Conservation (phyloP, 2,888 invertebrate species). For the Nesidiocoris tenuis region DNA sequence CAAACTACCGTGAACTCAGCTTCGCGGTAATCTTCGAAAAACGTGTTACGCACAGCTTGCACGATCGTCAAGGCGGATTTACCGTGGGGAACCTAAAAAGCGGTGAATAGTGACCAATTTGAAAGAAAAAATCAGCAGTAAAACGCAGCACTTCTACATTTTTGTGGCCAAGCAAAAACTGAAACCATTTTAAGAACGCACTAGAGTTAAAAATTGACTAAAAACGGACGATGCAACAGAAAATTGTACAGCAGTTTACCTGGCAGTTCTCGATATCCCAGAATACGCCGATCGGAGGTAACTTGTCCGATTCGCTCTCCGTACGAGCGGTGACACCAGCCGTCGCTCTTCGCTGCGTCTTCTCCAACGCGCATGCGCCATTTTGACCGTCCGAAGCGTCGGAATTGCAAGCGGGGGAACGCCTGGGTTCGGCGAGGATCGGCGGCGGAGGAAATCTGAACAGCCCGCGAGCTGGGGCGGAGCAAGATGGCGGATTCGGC, state of each 20-base stretch:
- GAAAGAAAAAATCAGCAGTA: neutral
- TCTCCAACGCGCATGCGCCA: neutral
- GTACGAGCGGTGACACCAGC: constrained; percentile 12
- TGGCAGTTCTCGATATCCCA: constrained; percentile 94
- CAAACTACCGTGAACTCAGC: constrained; percentile 88
- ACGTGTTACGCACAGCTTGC: constrained; percentile 70
- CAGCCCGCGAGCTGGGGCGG: neutral
- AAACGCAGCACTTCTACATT: neutral
- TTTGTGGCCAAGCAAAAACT: neutral
- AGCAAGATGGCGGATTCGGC: neutral
- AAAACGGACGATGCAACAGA: too few species aligned
- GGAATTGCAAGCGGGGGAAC: constrained; percentile 14
- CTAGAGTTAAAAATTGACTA: neutral
- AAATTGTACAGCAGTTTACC: constrained; percentile 58
- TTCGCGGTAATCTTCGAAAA: constrained; percentile 73
- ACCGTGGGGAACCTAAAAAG: constrained; percentile 69
- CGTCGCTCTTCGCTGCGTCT: neutral
- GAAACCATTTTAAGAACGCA: too few species aligned
- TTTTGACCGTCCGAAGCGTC: constrained; percentile 23
- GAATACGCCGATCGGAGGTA: constrained; percentile 79
- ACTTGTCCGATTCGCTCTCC: constrained; percentile 35
- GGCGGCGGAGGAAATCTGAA: constrained; percentile 48
- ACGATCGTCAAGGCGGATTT: constrained; percentile 79
- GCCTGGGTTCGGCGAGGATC: constrained; percentile 14
- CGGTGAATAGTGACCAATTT: neutral